A percentile compares a stretch with the other conserved stretches of the same genome.
These are phyloP conservation scores for Acrobeloides nanus DNA, from an alignment of 2,888 invertebrate genomes.

Conservation along the genomic window DNA sequence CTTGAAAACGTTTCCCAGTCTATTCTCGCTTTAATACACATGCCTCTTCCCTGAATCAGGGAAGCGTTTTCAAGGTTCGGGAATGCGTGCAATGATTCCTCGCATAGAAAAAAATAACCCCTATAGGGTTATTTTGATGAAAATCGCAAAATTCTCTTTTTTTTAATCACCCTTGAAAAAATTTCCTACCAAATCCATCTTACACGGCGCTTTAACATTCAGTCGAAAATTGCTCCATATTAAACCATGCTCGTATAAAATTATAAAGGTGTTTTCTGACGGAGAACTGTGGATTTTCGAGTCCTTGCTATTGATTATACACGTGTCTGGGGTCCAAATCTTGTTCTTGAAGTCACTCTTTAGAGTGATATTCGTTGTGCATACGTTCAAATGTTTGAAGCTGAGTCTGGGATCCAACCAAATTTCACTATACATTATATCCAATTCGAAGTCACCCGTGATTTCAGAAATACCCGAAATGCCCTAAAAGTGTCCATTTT, in stretches of 20 bases:
- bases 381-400: slow-evolving; percentile 51
- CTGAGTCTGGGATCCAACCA: slow-evolving; percentile 51
- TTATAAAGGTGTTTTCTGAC: slow-evolving; percentile 53
- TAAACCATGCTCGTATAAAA: slow-evolving; percentile 52
- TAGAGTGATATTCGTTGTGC: slow-evolving; percentile 52
- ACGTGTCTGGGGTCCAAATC: slow-evolving; percentile 54
- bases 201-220: slow-evolving; percentile 52
- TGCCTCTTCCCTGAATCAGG: too few species aligned
- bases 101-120: too few species aligned
- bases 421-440: slow-evolving; percentile 53
- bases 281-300: slow-evolving; percentile 49
- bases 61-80: too few species aligned
- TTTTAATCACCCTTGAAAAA: background rate
- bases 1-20: too few species aligned
- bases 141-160: too few species aligned
- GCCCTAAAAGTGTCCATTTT: too few species aligned
- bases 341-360: slow-evolving; percentile 50
- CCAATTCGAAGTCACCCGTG: slow-evolving; percentile 52
- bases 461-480: slow-evolving; percentile 52
- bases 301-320: slow-evolving; percentile 43
- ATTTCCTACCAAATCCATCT: slow-evolving; percentile 23
- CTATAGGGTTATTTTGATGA: too few species aligned
- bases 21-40: too few species aligned
- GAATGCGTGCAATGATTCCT: too few species aligned
- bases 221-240: slow-evolving; percentile 53